Evolutionary conservation across 2,797 vertebrate species (phyloP), one percentile per base, ranked within the genome.

Genomic region (Glyptemys insculpta): DNA sequence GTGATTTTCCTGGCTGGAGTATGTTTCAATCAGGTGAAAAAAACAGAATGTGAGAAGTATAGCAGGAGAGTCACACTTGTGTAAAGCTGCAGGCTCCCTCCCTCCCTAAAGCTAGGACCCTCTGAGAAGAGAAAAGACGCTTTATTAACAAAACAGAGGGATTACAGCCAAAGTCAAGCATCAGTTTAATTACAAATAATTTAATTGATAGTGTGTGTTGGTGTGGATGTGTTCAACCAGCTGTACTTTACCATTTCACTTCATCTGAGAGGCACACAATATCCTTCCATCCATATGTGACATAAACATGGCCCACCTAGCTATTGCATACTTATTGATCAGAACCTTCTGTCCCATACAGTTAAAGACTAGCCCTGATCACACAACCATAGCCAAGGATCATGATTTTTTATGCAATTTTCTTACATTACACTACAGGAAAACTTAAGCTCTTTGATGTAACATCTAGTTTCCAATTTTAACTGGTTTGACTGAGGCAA

Each of bases 381-480:
- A 72, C 37, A 3, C 65, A 14, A 85, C 47, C 27, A 14, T 3
- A 87, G 94, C 92, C 93, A 94, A 85, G 86, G 90, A 85, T 87
- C 31, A 3, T 12, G 88, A 91, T 83, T 96, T 47, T 92, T 92
- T 94, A 12, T 83, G 86, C 5, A 31, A 91, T 81, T 96, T 93
- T 65, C 86, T 80, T 41, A 31, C 25, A 19, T 53, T 72, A 96
- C 94, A 97, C 93, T 87, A 19, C 16, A 86, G 89, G 57, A 86
- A 91, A 93, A 96, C 1, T 8, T 27, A 83, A 95, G 90, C 81
- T n/a, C 84, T 91, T 90, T 41, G 41, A 34, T 84, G 93, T 94
- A 93, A 57, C 93, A 93, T 96, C 91, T 94, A 96, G 96, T 97
- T 97, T 96, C 92, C 91, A 80, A 9, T 96, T 96, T 96, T 97